Percentiles rank a stretch among this genome's conserved stretches.
phyloP scores from a whole-genome alignment of 2,888 invertebrate species.

The Ennomos erosarius region DNA sequence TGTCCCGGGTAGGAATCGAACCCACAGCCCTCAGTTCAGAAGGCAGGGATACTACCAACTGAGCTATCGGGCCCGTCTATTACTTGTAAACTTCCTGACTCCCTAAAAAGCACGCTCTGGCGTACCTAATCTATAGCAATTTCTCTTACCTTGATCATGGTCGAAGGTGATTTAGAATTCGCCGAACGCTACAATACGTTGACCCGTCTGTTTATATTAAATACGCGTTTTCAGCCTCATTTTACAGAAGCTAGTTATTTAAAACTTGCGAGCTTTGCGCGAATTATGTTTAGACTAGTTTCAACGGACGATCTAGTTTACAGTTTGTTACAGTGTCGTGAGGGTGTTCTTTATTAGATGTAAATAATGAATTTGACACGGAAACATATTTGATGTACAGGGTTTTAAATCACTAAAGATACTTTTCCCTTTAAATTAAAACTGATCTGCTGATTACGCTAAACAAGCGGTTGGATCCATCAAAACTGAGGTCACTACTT shows the following conservation, averaged over 20 bases:
- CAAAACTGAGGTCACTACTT: no score
- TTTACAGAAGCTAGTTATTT: conserved; percentile 47
- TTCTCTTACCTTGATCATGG: conserved; percentile 43
- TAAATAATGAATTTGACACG: neutral
- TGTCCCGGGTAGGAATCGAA: no score
- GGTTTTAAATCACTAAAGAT: no score
- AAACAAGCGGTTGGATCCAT: no score
- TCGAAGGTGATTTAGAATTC: conserved; percentile 51
- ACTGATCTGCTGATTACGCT: no score
- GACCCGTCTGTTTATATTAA: conserved; percentile 68
- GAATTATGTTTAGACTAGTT: conserved; percentile 39
- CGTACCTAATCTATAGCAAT: conserved; percentile 5
- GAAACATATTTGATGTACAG: no score
- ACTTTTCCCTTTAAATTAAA: no score
- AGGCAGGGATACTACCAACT: no score
- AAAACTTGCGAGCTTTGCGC: conserved; percentile 38
- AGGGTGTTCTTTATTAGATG: neutral
- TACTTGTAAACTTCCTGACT: conserved; percentile 3
- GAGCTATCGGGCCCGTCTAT: no score
- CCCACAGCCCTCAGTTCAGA: no score
- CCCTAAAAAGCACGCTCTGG: conserved; percentile 3
- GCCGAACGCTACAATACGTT: conserved; percentile 66
- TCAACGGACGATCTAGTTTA: conserved; percentile 24
- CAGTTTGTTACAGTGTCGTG: conserved; percentile 7
- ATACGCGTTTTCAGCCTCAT: conserved; percentile 48